phyloP scores from a whole-genome alignment of 2,888 invertebrate species.

The Hydropsyche betteni region DNA sequence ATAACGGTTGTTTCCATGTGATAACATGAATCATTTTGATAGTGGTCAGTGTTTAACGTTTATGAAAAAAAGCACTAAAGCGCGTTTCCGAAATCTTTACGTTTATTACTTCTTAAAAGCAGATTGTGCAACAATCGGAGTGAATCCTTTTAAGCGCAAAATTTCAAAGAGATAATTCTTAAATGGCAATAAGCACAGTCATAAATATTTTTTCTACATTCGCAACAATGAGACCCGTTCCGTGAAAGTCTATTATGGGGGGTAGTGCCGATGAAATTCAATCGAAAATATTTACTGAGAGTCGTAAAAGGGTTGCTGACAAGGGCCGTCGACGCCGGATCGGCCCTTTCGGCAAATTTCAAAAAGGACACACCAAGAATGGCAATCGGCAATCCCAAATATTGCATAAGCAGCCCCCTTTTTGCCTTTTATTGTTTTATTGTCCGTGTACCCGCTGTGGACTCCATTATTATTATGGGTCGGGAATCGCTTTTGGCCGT shows the following conservation, averaged over 20 bases:
- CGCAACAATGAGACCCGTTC: not conserved
- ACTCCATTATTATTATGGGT: not conserved
- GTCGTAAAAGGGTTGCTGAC: constrained; percentile 43
- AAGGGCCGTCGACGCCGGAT: not conserved
- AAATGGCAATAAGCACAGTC: too few relatives aligned
- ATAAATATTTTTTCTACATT: too few relatives aligned
- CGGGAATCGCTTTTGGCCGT: constrained; percentile 22
- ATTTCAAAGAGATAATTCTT: not conserved
- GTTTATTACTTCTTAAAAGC: too few relatives aligned
- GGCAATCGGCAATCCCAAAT: constrained; percentile 27
- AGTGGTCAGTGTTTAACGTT: constrained; percentile 12
- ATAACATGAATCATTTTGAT: constrained; percentile 20
- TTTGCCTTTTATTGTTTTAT: constrained; percentile 46
- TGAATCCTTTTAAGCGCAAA: constrained; percentile 3
- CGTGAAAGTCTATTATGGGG: too few relatives aligned
- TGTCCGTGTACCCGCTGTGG: not conserved
- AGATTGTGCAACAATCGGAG: not conserved
- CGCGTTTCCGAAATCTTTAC: too few relatives aligned
- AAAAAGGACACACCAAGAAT: constrained; percentile 28
- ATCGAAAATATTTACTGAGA: constrained; percentile 32
- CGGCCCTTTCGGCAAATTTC: constrained; percentile 37
- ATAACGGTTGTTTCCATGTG: constrained; percentile 20
- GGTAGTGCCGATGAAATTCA: constrained; percentile 3
- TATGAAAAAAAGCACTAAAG: too few relatives aligned
- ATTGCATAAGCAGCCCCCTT: constrained; percentile 47